Conservation (phyloP, 2,113 vertebrate species). For the Maccullochella peelii region DNA sequence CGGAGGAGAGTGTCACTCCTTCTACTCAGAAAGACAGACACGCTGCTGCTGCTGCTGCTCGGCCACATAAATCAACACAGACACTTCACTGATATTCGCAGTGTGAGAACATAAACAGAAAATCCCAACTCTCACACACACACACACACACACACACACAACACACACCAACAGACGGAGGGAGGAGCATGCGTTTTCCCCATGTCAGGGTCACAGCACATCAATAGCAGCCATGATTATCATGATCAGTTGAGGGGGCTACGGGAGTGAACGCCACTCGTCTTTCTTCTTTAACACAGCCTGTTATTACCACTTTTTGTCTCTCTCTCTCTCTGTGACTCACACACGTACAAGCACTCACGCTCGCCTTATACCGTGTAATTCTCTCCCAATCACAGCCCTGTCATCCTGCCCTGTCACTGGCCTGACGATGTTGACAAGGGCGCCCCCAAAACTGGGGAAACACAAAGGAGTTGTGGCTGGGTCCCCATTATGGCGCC, state of each 20-base stretch:
- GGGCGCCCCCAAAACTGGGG: conserved; percentile 2
- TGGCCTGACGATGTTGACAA: conserved; percentile 43
- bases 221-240: conserved; percentile 75
- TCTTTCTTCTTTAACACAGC: conserved; percentile 58
- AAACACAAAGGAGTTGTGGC: conserved; percentile 26
- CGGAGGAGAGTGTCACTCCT: conserved; percentile 43
- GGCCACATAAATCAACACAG: conserved; percentile 55
- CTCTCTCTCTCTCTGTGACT: conserved; percentile 36
- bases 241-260: conserved; percentile 71
- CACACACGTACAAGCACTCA: conserved; percentile 23
- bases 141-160: conserved; percentile 12
- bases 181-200: conserved; percentile 28
- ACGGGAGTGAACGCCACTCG: conserved; percentile 54
- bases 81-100: conserved; percentile 44
- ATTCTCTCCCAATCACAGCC: conserved; percentile 69
- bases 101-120: conserved; percentile 42
- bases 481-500: conserved; percentile 22
- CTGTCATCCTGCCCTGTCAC: conserved; percentile 63
- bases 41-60: conserved; percentile 27
- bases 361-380: conserved; percentile 51
- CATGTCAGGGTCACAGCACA: conserved; percentile 67
- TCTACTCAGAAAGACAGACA: conserved; percentile 46
- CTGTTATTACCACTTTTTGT: conserved; percentile 72
- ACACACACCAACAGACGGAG: background rate
- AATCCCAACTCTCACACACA: background rate